phyloP scores from a whole-genome alignment of 2,113 vertebrate species.

The Platichthys stellatus region DNA sequence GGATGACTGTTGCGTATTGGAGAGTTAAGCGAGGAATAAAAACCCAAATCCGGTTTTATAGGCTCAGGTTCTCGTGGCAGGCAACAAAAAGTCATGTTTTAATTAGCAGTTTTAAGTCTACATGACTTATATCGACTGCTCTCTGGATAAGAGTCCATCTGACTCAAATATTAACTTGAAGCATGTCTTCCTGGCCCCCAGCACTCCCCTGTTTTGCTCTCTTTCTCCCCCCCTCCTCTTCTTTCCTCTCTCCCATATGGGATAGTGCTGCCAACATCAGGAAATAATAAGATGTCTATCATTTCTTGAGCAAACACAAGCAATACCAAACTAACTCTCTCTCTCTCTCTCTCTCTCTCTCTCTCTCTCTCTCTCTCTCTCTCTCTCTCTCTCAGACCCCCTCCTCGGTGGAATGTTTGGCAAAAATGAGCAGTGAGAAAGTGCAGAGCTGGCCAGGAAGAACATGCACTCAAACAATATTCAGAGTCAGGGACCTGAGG shows the following conservation, averaged over 20 bases:
- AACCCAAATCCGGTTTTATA: constrained; percentile 35
- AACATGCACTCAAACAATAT: constrained; percentile 52
- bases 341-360: constrained; percentile 37
- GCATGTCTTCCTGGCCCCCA: constrained; percentile 70
- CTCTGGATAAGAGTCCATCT: constrained; percentile 58
- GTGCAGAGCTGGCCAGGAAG: constrained; percentile 66
- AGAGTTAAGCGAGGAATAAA: constrained; percentile 22
- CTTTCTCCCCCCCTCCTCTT: constrained; percentile 47
- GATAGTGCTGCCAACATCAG: constrained; percentile 82
- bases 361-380: constrained; percentile 41
- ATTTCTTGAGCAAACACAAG: constrained; percentile 81
- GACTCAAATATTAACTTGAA: constrained; percentile 65
- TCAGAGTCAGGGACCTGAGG: constrained; percentile 47
- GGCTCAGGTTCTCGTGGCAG: neutral
- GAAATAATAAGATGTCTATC: constrained; percentile 83
- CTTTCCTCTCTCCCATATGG: constrained; percentile 66
- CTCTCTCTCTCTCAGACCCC: constrained; percentile 55
- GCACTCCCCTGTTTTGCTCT: constrained; percentile 59
- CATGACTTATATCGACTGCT: constrained; percentile 38
- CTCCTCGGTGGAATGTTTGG: constrained; percentile 77
- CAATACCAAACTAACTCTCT: constrained; percentile 65
- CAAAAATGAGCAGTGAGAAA: constrained; percentile 61
- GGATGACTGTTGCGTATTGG: constrained; percentile 20
- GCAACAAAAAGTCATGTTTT: constrained; percentile 24
- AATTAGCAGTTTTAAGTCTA: constrained; percentile 37